These are phyloP conservation scores for Tiliacea citrago DNA, from an alignment of 2,888 invertebrate species.

Conservation along the genomic window DNA sequence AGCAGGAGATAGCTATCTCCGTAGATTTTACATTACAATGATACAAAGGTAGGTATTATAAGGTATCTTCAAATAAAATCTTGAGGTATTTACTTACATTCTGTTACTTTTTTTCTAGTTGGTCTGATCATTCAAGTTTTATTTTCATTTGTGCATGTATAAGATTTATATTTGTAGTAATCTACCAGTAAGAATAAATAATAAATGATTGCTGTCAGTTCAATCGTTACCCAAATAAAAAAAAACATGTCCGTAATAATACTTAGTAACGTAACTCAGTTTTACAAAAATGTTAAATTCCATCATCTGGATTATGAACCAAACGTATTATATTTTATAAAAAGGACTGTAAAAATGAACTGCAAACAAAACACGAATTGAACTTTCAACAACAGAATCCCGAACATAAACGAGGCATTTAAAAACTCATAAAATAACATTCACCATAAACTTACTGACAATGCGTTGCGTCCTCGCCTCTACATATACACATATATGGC, in stretches of 20 bases:
- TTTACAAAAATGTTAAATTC: background rate
- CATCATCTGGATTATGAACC: background rate
- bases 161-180: background rate
- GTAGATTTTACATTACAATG: slow-evolving; percentile 54
- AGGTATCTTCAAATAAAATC: slow-evolving; percentile 46
- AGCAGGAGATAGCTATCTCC: slow-evolving; percentile 37
- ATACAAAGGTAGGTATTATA: slow-evolving; percentile 29
- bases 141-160: background rate
- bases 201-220: background rate
- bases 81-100: background rate
- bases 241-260: background rate
- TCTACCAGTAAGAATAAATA: background rate
- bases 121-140: background rate
- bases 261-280: background rate
- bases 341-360: background rate
- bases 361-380: slow-evolving; percentile 11
- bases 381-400: slow-evolving; percentile 19
- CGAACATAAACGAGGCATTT: slow-evolving; percentile 61
- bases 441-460: slow-evolving; percentile 69
- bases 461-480: slow-evolving; percentile 64
- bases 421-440: slow-evolving; percentile 70
- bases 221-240: background rate
- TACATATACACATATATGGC: slow-evolving; percentile 55
- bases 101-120: background rate
- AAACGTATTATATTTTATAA: background rate